Evolutionary conservation across 64 coral and sea anemone genomes (phyloP).

Genomic region (Trachythela sp.): DNA sequence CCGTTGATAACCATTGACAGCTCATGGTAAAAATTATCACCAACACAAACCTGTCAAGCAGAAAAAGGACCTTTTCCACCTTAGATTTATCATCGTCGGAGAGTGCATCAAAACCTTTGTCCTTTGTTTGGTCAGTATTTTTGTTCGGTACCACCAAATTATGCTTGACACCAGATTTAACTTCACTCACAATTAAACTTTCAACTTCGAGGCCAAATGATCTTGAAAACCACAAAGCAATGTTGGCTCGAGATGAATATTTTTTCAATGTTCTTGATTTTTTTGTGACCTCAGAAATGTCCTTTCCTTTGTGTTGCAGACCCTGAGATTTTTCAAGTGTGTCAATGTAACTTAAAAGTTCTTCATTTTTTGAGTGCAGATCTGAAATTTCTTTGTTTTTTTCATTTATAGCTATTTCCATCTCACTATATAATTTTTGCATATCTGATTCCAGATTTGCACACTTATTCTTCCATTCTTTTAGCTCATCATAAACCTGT

Average conservation of each 20-base stretch:
- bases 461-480: slow-evolving; percentile 15
- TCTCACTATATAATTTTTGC: slow-evolving; percentile 8
- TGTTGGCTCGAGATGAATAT: slow-evolving; percentile 1
- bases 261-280: slow-evolving; percentile 20
- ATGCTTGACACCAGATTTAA: slow-evolving; percentile 8
- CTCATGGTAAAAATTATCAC: slow-evolving; percentile 24
- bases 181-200: not conserved
- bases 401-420: not conserved
- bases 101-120: not conserved
- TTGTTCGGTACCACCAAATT: not conserved
- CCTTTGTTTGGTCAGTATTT: not conserved
- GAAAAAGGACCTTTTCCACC: slow-evolving; percentile 15
- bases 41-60: slow-evolving; percentile 12
- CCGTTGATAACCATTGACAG: slow-evolving; percentile 15
- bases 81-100: not conserved
- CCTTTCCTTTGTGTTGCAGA: slow-evolving; percentile 4
- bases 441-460: slow-evolving; percentile 9
- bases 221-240: slow-evolving; percentile 12
- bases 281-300: not conserved
- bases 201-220: slow-evolving; percentile 18
- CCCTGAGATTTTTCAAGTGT: not conserved
- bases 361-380: not conserved
- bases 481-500: not conserved
- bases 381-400: not conserved
- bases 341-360: slow-evolving; percentile 6